Evolutionary conservation across 2,888 invertebrate species (phyloP), one percentile per base, ranked within the genome.

Genomic region (Tortrix viridana): DNA sequence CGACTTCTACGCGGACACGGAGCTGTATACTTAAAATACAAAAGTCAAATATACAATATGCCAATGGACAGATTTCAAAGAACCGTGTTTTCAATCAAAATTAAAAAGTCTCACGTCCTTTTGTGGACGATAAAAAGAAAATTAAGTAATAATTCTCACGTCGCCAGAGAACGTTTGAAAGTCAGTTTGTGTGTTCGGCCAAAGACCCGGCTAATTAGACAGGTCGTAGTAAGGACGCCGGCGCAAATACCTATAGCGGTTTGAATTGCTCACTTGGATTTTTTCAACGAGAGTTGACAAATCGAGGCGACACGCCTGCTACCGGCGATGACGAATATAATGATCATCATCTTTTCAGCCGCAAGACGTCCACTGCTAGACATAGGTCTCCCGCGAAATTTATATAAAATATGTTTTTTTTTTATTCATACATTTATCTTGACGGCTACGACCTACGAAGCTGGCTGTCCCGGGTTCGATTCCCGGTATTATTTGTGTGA

Each of bases 191-290:
- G 75, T 79, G 76, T 61, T 59, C 65, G 77, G 86, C 57, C 89
- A 85, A 88, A 82, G 86, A 88, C 82, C 81, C 71, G 71, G 77
- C 79, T 83, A 82, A 88, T 88, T 86, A 82, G 80, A 78, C 81
- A 85, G 88, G 88, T 76, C 86, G 69, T 66, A 7, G 54, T 74
- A 82, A 89, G 89, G 89, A 83, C 82, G 73, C 68, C 65, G 68
- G 63, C 19, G 41, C 64, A 55, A 48, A 47, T 58, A 63, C 63
- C 63, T 63, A 53, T 16, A 19, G 20, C 26, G 23, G 26, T 53
- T 22, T 9, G 16, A 22, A 53, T 3, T 37, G 16, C 22, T 41
- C n/a, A 22, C 22, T 41, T 2, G 20, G 16, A 37, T 41, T 22
- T 44, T 19, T 19, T 32, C 12, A 44, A 44, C 19, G 19, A 19